These are phyloP conservation scores for Amblyopsis hoosieri DNA, from an alignment of 2,797 vertebrate species.

Conservation along the genomic window DNA sequence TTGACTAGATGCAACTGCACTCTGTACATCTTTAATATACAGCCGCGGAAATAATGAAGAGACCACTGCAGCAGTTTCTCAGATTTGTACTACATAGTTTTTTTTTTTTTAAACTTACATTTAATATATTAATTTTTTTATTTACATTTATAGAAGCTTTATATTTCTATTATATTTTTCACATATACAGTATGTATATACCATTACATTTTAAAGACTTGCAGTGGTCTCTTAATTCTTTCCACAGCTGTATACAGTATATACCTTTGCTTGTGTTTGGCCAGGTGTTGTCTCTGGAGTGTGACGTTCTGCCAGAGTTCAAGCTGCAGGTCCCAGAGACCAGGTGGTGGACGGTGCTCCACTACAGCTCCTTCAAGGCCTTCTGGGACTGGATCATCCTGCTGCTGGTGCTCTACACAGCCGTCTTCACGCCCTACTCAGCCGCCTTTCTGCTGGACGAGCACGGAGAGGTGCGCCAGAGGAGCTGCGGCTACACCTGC, in stretches of 20 bases:
- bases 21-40: too few relatives aligned
- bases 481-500: slow-evolving; percentile 87
- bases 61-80: too few relatives aligned
- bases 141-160: too few relatives aligned
- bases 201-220: too few relatives aligned
- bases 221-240: too few relatives aligned
- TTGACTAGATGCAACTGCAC: too few relatives aligned
- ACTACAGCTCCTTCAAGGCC: slow-evolving; percentile 97
- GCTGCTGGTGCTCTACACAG: slow-evolving; percentile 95
- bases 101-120: too few relatives aligned
- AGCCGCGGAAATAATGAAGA: too few relatives aligned
- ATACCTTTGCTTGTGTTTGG: slow-evolving; percentile 14
- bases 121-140: too few relatives aligned
- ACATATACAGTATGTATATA: too few relatives aligned
- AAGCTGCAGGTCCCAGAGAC: slow-evolving; percentile 90
- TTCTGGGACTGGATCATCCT: slow-evolving; percentile 99
- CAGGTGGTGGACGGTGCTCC: slow-evolving; percentile 91
- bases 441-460: slow-evolving; percentile 92
- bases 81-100: too few relatives aligned
- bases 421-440: slow-evolving; percentile 93
- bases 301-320: slow-evolving; percentile 91
- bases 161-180: too few relatives aligned
- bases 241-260: background rate
- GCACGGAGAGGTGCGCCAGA: slow-evolving; percentile 81
- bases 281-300: slow-evolving; percentile 92